These are phyloP conservation scores for Andrena praecox DNA, from an alignment of 2,888 invertebrate genomes.

Conservation along the genomic window DNA sequence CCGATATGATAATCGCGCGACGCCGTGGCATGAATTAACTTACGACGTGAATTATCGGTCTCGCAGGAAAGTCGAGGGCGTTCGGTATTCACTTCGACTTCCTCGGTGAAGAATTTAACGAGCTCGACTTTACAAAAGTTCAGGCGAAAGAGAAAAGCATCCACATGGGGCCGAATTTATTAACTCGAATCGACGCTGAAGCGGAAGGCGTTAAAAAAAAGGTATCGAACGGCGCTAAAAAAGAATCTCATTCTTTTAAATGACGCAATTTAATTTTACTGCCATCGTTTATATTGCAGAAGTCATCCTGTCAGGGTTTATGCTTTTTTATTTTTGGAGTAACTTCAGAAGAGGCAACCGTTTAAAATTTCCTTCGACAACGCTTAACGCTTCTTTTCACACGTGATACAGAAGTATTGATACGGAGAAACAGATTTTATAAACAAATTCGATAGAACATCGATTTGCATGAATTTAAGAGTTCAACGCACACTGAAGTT, in stretches of 20 bases:
- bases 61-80: not conserved
- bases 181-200: not conserved
- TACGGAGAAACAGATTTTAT: too few species aligned
- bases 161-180: not conserved
- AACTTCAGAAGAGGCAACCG: too few species aligned
- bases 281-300: not conserved
- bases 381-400: too few species aligned
- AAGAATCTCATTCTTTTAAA: not conserved
- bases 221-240: not conserved
- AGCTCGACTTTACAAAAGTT: not conserved
- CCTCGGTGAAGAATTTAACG: not conserved
- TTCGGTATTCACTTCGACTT: not conserved
- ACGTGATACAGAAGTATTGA: too few species aligned
- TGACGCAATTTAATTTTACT: not conserved
- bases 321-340: too few species aligned
- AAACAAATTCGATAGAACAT: too few species aligned
- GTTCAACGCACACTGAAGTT: too few species aligned
- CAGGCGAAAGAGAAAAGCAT: not conserved
- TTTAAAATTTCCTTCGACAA: too few species aligned
- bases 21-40: conserved; percentile 30
- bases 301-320: not conserved
- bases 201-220: conserved; percentile 7
- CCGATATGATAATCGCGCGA: conserved; percentile 47
- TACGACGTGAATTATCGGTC: conserved; percentile 11
- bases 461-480: too few species aligned